These are phyloP conservation scores for Sphaerophoria taeniata DNA, from an alignment of 2,888 invertebrate genomes.

Conservation along the genomic window DNA sequence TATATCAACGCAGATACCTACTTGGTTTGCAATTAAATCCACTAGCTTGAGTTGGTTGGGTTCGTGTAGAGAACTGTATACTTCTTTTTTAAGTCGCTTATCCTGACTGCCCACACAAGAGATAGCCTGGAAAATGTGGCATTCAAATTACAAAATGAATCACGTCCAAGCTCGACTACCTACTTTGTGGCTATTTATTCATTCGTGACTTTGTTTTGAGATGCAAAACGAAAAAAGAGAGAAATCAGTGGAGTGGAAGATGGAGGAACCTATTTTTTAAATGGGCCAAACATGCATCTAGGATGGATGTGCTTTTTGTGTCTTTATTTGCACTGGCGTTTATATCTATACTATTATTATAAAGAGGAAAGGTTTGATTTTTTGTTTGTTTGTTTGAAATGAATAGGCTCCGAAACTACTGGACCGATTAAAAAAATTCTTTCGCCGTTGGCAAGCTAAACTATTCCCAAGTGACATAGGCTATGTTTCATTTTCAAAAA, in stretches of 20 bases:
- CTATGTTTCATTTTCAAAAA: no score
- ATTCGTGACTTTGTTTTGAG: constrained; percentile 38
- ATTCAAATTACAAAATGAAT: constrained; percentile 72
- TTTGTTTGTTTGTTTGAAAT: no score
- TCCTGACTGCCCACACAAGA: constrained; percentile 51
- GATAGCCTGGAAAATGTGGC: constrained; percentile 37
- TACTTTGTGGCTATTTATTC: constrained; percentile 70
- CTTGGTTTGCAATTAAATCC: constrained; percentile 69
- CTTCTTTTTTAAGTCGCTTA: neutral
- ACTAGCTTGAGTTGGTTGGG: constrained; percentile 23
- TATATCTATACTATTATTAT: no score
- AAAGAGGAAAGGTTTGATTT: no score
- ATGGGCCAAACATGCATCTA: constrained; percentile 44
- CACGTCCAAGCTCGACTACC: constrained; percentile 61
- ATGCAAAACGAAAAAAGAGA: neutral
- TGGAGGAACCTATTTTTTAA: constrained; percentile 39
- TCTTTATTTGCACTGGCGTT: no score
- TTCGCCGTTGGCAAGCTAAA: no score
- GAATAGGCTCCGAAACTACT: no score
- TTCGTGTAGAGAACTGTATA: neutral
- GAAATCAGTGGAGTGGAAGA: neutral
- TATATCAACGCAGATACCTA: constrained; percentile 30
- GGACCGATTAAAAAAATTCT: no score
- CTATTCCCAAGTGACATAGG: no score
- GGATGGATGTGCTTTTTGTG: neutral